Percentiles rank a stretch among this genome's conserved stretches.
Evolutionary conservation across 2,113 vertebrate species (phyloP).

Genomic region (Apodemus speciosus): DNA sequence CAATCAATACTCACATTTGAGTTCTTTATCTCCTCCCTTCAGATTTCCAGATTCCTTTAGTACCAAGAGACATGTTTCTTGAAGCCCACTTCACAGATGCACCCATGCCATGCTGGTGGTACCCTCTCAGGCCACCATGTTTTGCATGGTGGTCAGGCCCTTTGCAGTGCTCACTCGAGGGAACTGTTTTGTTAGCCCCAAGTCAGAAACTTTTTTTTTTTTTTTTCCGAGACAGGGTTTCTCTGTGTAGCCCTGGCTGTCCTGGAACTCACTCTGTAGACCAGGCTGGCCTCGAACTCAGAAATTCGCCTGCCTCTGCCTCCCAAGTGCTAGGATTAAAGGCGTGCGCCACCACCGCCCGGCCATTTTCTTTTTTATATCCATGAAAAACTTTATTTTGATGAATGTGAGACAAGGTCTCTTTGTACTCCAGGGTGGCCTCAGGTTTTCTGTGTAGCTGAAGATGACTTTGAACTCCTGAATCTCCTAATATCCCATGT

Average conservation of each 20-base stretch:
- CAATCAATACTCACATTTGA: not conserved
- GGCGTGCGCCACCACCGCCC: too few relatives aligned
- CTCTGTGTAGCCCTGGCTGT: too few relatives aligned
- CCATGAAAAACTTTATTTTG: too few relatives aligned
- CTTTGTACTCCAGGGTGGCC: not conserved
- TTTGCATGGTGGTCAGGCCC: not conserved
- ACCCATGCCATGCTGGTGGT: not conserved
- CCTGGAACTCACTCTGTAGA: too few relatives aligned
- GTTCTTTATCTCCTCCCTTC: not conserved
- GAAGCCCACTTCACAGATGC: not conserved
- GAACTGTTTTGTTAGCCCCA: not conserved
- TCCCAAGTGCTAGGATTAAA: too few relatives aligned
- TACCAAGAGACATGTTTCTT: not conserved
- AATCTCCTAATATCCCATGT: not conserved
- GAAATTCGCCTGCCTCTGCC: too few relatives aligned
- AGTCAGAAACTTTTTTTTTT: not conserved
- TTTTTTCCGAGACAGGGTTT: too few relatives aligned
- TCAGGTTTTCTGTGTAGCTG: not conserved
- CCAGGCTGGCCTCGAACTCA: too few relatives aligned
- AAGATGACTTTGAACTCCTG: not conserved
- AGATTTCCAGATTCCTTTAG: not conserved
- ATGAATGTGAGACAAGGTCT: too few relatives aligned
- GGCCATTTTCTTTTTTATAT: too few relatives aligned
- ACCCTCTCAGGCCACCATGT: not conserved
- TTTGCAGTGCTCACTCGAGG: not conserved